Conservation (phyloP, 2,797 vertebrate genomes). For the Cynodonichthys magdalenae region DNA sequence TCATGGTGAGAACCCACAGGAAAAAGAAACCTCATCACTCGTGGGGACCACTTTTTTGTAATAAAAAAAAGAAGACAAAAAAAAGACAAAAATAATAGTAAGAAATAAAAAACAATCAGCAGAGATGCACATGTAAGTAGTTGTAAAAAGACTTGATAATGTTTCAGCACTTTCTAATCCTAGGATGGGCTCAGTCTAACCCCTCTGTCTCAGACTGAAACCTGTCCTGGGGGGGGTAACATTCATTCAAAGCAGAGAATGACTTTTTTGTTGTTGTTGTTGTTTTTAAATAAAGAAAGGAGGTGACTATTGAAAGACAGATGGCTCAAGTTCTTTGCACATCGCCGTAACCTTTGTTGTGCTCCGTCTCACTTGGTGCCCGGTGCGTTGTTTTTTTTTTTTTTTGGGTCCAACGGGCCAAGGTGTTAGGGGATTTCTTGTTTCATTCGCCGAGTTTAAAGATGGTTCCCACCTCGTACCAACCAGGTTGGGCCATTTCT, state of each 20-base stretch:
- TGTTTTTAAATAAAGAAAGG: slow-evolving; percentile 14
- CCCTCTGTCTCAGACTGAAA: slow-evolving; percentile 66
- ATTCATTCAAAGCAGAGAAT: slow-evolving; percentile 76
- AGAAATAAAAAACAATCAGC: slow-evolving; percentile 62
- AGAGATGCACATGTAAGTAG: slow-evolving; percentile 84
- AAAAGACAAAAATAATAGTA: slow-evolving; percentile 9
- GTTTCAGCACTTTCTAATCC: slow-evolving; percentile 86
- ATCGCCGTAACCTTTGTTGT: slow-evolving; percentile 68
- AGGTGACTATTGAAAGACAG: slow-evolving; percentile 52
- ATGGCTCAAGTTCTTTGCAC: slow-evolving; percentile 73
- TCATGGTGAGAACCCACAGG: slow-evolving; percentile 64
- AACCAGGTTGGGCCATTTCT: slow-evolving; percentile 28
- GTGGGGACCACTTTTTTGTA: slow-evolving; percentile 84
- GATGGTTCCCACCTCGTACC: slow-evolving; percentile 45
- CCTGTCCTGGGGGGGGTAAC: slow-evolving; percentile 68
- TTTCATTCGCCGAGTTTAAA: slow-evolving; percentile 73
- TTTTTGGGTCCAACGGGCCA: slow-evolving; percentile 78
- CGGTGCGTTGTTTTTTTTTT: slow-evolving; percentile 66
- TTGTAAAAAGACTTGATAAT: slow-evolving; percentile 83
- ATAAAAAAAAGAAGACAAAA: slow-evolving; percentile 20
- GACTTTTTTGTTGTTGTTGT: slow-evolving; percentile 3
- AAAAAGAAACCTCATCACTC: slow-evolving; percentile 76
- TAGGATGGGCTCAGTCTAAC: slow-evolving; percentile 65
- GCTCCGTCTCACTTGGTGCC: slow-evolving; percentile 73
- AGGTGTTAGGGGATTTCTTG: slow-evolving; percentile 74